Base-by-base conservation (phyloP, 2,888 invertebrate species). In the Polydrusus cervinus region DNA sequence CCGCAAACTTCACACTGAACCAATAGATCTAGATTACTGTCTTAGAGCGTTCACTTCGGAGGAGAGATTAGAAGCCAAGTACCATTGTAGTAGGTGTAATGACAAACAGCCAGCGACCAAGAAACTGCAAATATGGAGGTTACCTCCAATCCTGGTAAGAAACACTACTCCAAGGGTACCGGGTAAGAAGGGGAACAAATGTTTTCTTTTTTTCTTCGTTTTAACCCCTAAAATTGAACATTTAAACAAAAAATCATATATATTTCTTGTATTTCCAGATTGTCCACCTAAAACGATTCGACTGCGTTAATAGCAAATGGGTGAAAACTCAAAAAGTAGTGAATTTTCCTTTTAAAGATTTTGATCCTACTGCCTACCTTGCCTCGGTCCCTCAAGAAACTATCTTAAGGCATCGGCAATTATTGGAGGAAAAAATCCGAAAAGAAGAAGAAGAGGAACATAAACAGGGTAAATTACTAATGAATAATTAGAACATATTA, bases 301-400 rank as follows among this genome's bases (percentile, higher is more conserved):
- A 97, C 86, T 95, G 92, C 86, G 93, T 96, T 68, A 95, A 95
- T 87, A 94, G 92, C 84, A 93, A 96, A 83, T 97, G 97, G 97
- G 95, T 97, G 25, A 97, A 97, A 86, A 97, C 97, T 0, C 96
- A 96, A 85, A 97, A 97, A 86, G 95, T 95, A 25, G 97, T 97
- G 0, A 94, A 95, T 84, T 97, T 97, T 85, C 96, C 97, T 0
- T 92, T 94, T 84, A 90, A 92, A 79, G 91, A 95, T 83, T 96
- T 97, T 85, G 95, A 97, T 84, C 96, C 96, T 0, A 94, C 95
- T 0, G 92, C 92, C 6, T 97, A 94, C 89, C 88, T 97, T 72
- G 97, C 96, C 0, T 92, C 93, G 0, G 92, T 95, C 49, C 95
- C 95, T 0, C 92, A 93, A 82, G 92, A 93, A 85, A 94, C 94